A percentile compares a stretch with the other conserved stretches of the same genome.
These are phyloP conservation scores for Eupelmus urozonus DNA, from an alignment of 2,888 invertebrate species.

Conservation along the genomic window DNA sequence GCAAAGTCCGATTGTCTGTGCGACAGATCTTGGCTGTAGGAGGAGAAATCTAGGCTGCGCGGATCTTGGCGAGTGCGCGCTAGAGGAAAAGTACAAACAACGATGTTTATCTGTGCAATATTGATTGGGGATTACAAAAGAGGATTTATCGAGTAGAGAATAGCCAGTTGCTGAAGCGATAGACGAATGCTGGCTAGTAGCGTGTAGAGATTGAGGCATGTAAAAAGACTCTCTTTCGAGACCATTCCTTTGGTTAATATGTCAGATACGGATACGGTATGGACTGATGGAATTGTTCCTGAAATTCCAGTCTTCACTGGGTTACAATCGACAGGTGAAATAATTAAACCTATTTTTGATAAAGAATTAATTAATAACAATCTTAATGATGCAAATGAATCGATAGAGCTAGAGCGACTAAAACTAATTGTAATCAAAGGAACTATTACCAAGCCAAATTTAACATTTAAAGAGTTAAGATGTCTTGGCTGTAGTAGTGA, in stretches of 20 bases:
- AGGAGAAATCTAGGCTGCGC: conserved; percentile 6
- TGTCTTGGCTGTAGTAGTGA: conserved; percentile 69
- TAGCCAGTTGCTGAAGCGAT: background rate
- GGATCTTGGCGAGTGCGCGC: background rate
- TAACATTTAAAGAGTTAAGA: conserved; percentile 70
- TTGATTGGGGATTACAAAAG: background rate
- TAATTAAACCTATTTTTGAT: conserved; percentile 27
- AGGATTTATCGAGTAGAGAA: background rate
- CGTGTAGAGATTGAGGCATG: conserved; percentile 37
- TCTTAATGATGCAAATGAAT: conserved; percentile 22
- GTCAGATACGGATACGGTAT: conserved; percentile 56
- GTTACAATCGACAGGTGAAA: conserved; percentile 59
- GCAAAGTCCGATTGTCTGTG: background rate
- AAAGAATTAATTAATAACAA: conserved; percentile 3
- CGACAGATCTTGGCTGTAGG: conserved; percentile 6
- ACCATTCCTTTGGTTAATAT: conserved; percentile 49
- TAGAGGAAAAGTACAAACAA: background rate
- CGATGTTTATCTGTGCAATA: conserved; percentile 27
- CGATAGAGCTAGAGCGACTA: conserved; percentile 65
- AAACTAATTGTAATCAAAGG: conserved; percentile 69
- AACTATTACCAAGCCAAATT: conserved; percentile 65
- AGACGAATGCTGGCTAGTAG: background rate
- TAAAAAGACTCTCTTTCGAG: conserved; percentile 22
- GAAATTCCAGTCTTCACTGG: conserved; percentile 63
- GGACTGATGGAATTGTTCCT: conserved; percentile 61